Evolutionary conservation across 1,140 invertebrate genomes (phyloP).

Genomic region (Brachionus sp.): DNA sequence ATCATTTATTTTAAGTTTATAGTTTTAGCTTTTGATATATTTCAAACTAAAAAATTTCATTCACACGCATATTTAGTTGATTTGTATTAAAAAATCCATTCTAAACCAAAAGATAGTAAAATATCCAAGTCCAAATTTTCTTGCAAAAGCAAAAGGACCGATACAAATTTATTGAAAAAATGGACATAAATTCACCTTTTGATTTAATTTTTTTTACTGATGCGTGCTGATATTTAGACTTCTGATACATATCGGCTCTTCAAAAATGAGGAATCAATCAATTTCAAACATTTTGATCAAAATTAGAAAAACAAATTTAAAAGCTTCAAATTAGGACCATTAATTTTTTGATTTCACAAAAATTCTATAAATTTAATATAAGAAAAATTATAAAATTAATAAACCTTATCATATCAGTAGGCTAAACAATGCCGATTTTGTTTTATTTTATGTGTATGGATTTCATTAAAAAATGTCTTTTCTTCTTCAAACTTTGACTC

Average conservation of each 20-base stretch:
- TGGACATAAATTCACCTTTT: background rate
- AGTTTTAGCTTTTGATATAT: background rate
- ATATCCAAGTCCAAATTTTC: background rate
- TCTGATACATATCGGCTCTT: background rate
- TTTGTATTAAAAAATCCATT: background rate
- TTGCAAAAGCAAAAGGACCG: background rate
- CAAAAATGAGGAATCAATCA: slow-evolving; percentile 5
- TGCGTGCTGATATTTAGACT: slow-evolving; percentile 3
- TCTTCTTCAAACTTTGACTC: too few species aligned
- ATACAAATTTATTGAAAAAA: background rate
- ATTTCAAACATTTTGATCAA: background rate
- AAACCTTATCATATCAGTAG: background rate
- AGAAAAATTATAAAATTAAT: background rate
- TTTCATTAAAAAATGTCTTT: too few species aligned
- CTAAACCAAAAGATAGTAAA: background rate
- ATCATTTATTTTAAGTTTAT: background rate
- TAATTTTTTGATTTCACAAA: background rate
- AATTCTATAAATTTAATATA: background rate
- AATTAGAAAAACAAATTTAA: background rate
- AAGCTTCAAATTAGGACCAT: slow-evolving; percentile 17
- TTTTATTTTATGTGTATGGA: background rate
- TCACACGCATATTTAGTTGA: too few species aligned
- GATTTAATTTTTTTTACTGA: background rate
- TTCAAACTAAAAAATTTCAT: background rate
- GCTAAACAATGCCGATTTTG: background rate